Percentiles rank a stretch among this genome's conserved stretches.
Evolutionary conservation across 2,888 invertebrate genomes (phyloP).

Genomic region (Drosophila greeni): DNA sequence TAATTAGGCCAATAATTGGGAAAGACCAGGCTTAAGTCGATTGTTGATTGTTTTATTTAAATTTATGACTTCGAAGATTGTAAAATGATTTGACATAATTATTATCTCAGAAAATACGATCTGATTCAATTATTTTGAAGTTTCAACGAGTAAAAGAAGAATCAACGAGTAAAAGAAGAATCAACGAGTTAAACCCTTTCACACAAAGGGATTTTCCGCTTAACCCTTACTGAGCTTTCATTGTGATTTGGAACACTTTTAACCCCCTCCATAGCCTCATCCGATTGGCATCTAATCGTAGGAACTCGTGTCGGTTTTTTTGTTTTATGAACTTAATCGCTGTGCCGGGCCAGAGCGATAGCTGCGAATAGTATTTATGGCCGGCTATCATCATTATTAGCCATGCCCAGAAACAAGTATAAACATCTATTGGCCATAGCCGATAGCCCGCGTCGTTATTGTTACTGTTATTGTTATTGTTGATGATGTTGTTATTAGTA

Average conservation of each 20-base stretch:
- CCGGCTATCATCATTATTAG: constrained; percentile 43
- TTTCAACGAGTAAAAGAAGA: too few relatives aligned
- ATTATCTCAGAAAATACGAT: not conserved
- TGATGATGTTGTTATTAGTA: constrained; percentile 3
- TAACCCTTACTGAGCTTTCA: not conserved
- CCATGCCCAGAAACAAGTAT: constrained; percentile 46
- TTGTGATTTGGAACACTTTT: not conserved
- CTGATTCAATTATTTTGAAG: not conserved
- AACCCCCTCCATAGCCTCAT: not conserved
- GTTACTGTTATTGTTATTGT: constrained; percentile 14
- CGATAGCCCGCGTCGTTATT: not conserved
- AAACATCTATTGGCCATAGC: constrained; percentile 40
- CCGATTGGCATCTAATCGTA: constrained; percentile 31
- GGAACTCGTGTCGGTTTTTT: constrained; percentile 22
- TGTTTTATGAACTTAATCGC: constrained; percentile 58
- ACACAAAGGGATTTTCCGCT: not conserved
- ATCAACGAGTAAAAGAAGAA: too few relatives aligned
- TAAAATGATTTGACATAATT: constrained; percentile 1
- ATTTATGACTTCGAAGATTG: not conserved
- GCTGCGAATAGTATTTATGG: constrained; percentile 48
- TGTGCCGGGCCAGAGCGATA: constrained; percentile 41
- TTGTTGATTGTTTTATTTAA: constrained; percentile 1
- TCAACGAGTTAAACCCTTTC: too few relatives aligned
- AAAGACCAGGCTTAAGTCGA: not conserved
- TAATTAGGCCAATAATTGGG: constrained; percentile 1